Evolutionary conservation across 2,113 vertebrate species (phyloP), one percentile per base, ranked within the genome.

Genomic region (Toxotes jaculatrix): DNA sequence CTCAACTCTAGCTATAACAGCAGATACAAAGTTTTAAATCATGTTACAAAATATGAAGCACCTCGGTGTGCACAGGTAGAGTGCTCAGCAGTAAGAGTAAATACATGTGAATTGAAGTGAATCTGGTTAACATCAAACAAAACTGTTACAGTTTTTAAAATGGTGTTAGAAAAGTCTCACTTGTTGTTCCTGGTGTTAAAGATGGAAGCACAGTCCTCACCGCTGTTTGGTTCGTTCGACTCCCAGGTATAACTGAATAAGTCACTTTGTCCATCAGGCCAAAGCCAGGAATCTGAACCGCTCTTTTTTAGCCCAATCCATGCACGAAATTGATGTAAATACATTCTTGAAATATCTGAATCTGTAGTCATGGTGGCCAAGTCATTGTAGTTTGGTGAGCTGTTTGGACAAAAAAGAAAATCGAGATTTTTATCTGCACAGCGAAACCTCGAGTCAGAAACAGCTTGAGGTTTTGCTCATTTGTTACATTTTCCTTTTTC

Each of bases 221-320:
- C 0, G n/a, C n/a, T n/a, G n/a, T n/a, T n/a, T n/a, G n/a, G n/a
- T n/a, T n/a, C n/a, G n/a, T n/a, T n/a, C n/a, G n/a, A n/a, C n/a
- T n/a, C n/a, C n/a, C n/a, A n/a, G n/a, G n/a, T n/a, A n/a, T n/a
- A n/a, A n/a, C n/a, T n/a, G n/a, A n/a, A n/a, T n/a, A n/a, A n/a
- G n/a, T n/a, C n/a, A n/a, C n/a, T n/a, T n/a, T n/a, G n/a, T n/a
- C n/a, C n/a, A n/a, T n/a, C n/a, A n/a, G n/a, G n/a, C n/a, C n/a
- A n/a, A n/a, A n/a, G n/a, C n/a, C n/a, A n/a, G 7, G 0, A 27
- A 27, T 27, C 1, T 27, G 27, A 27, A 1, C 27, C 1, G 27
- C 27, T 27, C 27, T 1, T 27, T 27, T 27, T 27, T 27, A 83
- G 49, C 16, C 77, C 63, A 10, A 43, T 17, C 87, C 87, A 91